Conservation (phyloP, 2,888 invertebrate genomes). For the Monochamus alternatus region DNA sequence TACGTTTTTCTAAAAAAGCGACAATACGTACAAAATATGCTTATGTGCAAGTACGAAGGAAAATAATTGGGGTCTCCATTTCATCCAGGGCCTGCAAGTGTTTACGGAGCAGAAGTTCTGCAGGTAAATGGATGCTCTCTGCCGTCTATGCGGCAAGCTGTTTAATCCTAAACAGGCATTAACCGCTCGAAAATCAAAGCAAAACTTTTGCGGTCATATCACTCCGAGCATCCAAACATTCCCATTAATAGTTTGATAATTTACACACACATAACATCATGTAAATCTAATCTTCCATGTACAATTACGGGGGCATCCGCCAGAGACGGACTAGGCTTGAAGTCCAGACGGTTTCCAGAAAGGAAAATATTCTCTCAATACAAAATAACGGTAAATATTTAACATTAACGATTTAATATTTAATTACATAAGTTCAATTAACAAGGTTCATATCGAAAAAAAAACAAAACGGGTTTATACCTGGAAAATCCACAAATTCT, state of each 20-base stretch:
- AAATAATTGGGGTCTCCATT: background rate
- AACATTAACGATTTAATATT: no score
- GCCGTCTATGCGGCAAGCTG: conserved; percentile 6
- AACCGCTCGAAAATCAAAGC: conserved; percentile 29
- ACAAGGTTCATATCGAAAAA: no score
- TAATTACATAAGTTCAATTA: no score
- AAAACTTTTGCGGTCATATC: conserved; percentile 32
- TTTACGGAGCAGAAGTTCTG: conserved; percentile 4
- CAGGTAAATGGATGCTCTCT: conserved; percentile 23
- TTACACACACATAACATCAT: conserved; percentile 29
- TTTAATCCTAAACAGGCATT: conserved; percentile 29
- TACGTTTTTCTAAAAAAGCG: no score
- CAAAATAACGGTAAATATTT: no score
- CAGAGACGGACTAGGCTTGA: background rate
- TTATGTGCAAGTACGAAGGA: background rate
- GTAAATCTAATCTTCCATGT: conserved; percentile 30
- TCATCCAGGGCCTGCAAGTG: background rate
- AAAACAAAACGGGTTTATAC: no score
- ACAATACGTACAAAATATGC: no score
- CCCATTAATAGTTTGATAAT: conserved; percentile 35
- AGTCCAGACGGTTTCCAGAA: background rate
- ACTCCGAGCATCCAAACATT: conserved; percentile 25
- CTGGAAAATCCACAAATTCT: no score
- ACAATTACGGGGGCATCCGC: background rate
- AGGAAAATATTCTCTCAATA: background rate